Percentiles rank a stretch among this genome's conserved stretches.
Conservation (phyloP, 2,797 vertebrate species). For the Ceryle rudis region DNA sequence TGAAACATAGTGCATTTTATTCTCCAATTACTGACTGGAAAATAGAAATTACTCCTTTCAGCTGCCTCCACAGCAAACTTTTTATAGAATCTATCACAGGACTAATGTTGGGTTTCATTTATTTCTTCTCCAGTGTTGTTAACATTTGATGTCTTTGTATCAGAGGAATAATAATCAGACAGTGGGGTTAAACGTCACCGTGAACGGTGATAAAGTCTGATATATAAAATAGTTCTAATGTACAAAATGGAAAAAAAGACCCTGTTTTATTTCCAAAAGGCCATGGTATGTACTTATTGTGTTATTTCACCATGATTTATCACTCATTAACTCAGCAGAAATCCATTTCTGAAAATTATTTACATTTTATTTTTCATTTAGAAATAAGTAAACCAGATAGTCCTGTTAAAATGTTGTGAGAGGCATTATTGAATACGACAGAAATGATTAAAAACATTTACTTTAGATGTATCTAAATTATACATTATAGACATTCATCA, state of each 20-base stretch:
- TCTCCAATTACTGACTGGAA: background rate
- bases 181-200: background rate
- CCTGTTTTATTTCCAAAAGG: background rate
- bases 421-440: background rate
- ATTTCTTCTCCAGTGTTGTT: background rate
- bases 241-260: background rate
- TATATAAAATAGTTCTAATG: conserved; percentile 19
- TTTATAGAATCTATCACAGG: background rate
- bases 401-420: background rate
- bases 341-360: conserved; percentile 3
- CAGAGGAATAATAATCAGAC: background rate
- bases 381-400: background rate
- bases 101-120: background rate
- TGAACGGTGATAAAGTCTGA: background rate
- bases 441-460: background rate
- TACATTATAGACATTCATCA: background rate
- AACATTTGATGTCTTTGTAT: background rate
- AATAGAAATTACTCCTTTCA: background rate
- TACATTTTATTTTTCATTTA: conserved; percentile 25
- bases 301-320: conserved; percentile 12
- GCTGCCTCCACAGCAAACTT: background rate
- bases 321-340: conserved; percentile 22
- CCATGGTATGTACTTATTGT: background rate
- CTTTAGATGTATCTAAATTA: background rate
- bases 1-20: background rate